A percentile compares a stretch with the other conserved stretches of the same genome.
phyloP scores from a whole-genome alignment of 2,888 invertebrate genomes.

The Sinotaia quadrata region DNA sequence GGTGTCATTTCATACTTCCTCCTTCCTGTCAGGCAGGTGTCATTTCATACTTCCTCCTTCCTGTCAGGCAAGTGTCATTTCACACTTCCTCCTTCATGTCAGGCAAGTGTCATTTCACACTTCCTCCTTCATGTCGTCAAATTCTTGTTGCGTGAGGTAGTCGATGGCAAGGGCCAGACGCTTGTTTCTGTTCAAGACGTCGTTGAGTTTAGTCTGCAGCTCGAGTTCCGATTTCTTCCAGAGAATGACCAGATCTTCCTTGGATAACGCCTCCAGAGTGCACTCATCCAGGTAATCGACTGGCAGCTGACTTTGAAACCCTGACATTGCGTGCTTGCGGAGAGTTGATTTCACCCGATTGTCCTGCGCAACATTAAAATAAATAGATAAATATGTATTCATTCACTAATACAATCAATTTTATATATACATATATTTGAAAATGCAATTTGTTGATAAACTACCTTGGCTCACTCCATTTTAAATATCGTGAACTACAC shows the following conservation, averaged over 20 bases:
- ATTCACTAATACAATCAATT: no score
- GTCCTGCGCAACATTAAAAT: conserved; percentile 34
- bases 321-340: conserved; percentile 56
- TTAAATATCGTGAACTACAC: no score
- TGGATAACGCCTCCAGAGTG: conserved; percentile 76
- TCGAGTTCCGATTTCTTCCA: conserved; percentile 86
- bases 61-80: not conserved
- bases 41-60: no score
- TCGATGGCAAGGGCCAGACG: conserved; percentile 40
- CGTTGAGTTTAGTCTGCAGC: conserved; percentile 80
- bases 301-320: conserved; percentile 44
- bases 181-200: conserved; percentile 79
- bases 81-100: conserved; percentile 30
- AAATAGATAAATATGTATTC: not conserved
- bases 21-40: no score
- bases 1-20: no score
- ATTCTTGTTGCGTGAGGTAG: conserved; percentile 34
- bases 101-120: conserved; percentile 10
- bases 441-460: no score
- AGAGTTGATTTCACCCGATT: conserved; percentile 60
- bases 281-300: conserved; percentile 51
- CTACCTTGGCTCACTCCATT: no score
- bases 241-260: conserved; percentile 82
- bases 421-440: no score
- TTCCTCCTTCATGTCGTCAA: conserved; percentile 25